Evolutionary conservation across 2,888 invertebrate species (phyloP), one percentile per base, ranked within the genome.

Genomic region (Dorcus parallelipipedus): DNA sequence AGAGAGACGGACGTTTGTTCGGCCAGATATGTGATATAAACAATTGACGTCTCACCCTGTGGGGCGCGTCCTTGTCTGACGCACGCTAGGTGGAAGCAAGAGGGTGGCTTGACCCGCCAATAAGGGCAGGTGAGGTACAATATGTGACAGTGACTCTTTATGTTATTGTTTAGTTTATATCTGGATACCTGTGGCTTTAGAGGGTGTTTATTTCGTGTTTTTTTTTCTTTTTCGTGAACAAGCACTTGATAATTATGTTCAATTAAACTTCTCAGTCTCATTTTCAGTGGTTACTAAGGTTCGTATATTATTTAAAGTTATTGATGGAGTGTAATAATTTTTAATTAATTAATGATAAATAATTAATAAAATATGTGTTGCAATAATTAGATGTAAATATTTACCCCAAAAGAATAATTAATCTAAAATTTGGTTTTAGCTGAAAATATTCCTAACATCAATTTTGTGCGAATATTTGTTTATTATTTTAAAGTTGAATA

Each of bases 121-220:
- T 72, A 62, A 70, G 72, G 58, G 71, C 73, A 73, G 71, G 71
- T 72, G 71, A 70, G 67, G 72, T 72, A 72, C 72, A 69, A 73
- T 73, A 73, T 73, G 72, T 65, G 66, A 64, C 67, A 63, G 65
- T 65, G 63, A 69, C 65, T 68, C 67, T 67, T 64, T 66, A 65
- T 67, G 62, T 64, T 71, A 67, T 64, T 68, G 64, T 71, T 73
- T 71, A 70, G 70, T 72, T 65, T 63, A 61, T 59, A 63, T 66
- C 64, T 60, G 60, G 60, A 59, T 69, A 72, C 73, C 64, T 67
- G 65, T 65, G 63, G 59, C 59, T 64, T 54, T 50, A 56, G 58
- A 54, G 52, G 55, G 54, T 58, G 50, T 41, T 17, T 52, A 6
- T 9, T 38, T 57, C n/a, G 65, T 67, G 68, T 67, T 45, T 45